phyloP scores from a whole-genome alignment of 2,797 vertebrate species.

The Oryzias sinensis region DNA sequence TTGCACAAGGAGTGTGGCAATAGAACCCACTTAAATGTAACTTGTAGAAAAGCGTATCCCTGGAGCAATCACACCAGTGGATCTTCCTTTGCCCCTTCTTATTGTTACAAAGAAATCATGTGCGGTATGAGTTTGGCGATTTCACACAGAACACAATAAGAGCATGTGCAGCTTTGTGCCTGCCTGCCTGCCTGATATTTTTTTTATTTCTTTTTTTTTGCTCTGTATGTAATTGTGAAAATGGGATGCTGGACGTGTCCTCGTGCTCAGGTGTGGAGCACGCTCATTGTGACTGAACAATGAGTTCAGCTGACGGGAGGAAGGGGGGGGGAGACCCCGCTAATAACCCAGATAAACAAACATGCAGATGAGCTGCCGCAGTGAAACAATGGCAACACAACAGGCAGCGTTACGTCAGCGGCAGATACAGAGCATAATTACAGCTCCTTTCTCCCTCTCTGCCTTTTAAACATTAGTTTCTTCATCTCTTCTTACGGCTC shows the following conservation, averaged over 20 bases:
- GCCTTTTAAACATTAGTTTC: constrained; percentile 54
- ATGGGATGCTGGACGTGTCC: constrained; percentile 20
- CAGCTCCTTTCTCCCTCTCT: constrained; percentile 48
- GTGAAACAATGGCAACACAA: constrained; percentile 59
- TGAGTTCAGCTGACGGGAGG: constrained; percentile 41
- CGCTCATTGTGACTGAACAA: constrained; percentile 49
- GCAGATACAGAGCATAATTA: constrained; percentile 68
- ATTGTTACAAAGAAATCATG: constrained; percentile 22
- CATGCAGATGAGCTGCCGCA: constrained; percentile 48
- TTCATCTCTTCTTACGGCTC: constrained; percentile 36
- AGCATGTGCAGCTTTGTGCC: constrained; percentile 8
- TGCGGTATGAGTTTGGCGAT: constrained; percentile 24
- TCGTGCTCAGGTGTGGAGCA: constrained; percentile 31
- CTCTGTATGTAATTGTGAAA: not conserved
- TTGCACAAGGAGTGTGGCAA: constrained; percentile 7
- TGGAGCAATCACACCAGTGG: constrained; percentile 24
- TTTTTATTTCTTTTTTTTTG: not conserved
- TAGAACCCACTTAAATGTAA: constrained; percentile 31
- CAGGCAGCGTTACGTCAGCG: constrained; percentile 62
- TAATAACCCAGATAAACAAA: constrained; percentile 70
- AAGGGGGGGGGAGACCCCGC: constrained; percentile 52
- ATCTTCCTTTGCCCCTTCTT: constrained; percentile 13
- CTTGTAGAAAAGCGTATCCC: constrained; percentile 24
- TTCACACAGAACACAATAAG: constrained; percentile 20
- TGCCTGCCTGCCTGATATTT: constrained; percentile 3